Evolutionary conservation across 2,113 vertebrate species (phyloP).

Genomic region (Osmerus mordax): DNA sequence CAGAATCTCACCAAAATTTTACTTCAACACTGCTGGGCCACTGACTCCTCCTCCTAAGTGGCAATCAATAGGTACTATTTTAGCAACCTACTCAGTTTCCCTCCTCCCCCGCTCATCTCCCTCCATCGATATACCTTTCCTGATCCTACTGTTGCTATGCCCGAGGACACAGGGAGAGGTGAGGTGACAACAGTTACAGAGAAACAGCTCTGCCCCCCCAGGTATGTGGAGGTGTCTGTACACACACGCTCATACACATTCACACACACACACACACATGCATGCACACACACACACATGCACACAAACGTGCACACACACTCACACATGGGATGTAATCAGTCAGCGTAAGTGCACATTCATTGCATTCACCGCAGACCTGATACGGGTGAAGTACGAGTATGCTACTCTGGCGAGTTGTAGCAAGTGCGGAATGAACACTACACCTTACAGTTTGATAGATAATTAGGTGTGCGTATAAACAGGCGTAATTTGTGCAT

Average conservation of each 20-base stretch:
- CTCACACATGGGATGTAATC: background rate
- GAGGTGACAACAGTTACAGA: background rate
- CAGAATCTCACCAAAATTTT: too few relatives aligned
- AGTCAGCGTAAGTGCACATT: background rate
- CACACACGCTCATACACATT: background rate
- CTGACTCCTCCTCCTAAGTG: constrained; percentile 19
- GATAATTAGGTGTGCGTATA: too few relatives aligned
- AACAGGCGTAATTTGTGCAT: too few relatives aligned
- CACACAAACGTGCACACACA: constrained; percentile 10
- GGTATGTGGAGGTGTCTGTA: background rate
- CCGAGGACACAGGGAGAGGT: background rate
- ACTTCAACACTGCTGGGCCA: background rate
- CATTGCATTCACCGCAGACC: too few relatives aligned
- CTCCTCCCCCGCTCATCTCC: background rate
- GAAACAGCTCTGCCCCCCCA: too few relatives aligned
- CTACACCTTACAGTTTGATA: too few relatives aligned
- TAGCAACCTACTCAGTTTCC: background rate
- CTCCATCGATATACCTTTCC: background rate
- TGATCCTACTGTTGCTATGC: too few relatives aligned
- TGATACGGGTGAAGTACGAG: too few relatives aligned
- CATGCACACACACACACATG: background rate
- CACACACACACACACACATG: background rate
- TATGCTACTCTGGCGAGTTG: too few relatives aligned
- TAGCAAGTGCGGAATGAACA: too few relatives aligned
- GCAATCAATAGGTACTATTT: constrained; percentile 17